Percentiles rank a stretch among this genome's conserved stretches.
phyloP scores from a whole-genome alignment of 2,797 vertebrate species.

The Mus minutoides region DNA sequence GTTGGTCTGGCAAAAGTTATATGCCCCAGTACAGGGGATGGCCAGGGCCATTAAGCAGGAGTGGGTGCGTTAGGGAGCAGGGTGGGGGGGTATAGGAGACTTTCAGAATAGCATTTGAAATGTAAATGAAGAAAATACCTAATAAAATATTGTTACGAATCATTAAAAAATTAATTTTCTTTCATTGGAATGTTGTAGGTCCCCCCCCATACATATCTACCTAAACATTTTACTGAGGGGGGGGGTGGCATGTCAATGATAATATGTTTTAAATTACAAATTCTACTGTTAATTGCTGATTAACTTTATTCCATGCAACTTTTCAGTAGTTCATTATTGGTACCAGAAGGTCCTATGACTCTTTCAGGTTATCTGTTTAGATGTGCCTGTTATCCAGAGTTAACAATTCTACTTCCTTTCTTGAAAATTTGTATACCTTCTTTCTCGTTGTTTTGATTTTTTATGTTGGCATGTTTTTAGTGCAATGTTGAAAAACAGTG shows the following conservation, averaged over 20 bases:
- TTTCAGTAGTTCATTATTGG: constrained; percentile 25
- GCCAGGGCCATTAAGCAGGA: too few relatives aligned
- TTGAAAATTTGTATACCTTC: not conserved
- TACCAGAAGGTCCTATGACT: constrained; percentile 7
- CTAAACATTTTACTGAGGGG: not conserved
- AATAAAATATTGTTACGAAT: too few relatives aligned
- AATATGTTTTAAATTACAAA: constrained; percentile 53
- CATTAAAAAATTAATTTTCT: not conserved
- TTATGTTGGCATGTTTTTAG: not conserved
- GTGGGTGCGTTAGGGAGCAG: too few relatives aligned
- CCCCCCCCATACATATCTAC: not conserved
- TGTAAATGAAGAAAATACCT: too few relatives aligned
- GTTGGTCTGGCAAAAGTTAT: too few relatives aligned
- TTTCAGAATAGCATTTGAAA: too few relatives aligned
- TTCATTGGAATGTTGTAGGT: not conserved
- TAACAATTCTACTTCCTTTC: constrained; percentile 38
- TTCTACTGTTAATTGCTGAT: not conserved
- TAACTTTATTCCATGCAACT: not conserved
- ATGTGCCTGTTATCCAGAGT: not conserved
- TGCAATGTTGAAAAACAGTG: not conserved
- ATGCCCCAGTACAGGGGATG: too few relatives aligned
- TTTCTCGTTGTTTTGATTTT: not conserved
- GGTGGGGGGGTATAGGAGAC: too few relatives aligned
- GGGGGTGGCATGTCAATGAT: not conserved
- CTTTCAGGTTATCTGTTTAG: constrained; percentile 26